Conservation (phyloP, 2,888 invertebrate species). For the Loripinus fragilis region DNA sequence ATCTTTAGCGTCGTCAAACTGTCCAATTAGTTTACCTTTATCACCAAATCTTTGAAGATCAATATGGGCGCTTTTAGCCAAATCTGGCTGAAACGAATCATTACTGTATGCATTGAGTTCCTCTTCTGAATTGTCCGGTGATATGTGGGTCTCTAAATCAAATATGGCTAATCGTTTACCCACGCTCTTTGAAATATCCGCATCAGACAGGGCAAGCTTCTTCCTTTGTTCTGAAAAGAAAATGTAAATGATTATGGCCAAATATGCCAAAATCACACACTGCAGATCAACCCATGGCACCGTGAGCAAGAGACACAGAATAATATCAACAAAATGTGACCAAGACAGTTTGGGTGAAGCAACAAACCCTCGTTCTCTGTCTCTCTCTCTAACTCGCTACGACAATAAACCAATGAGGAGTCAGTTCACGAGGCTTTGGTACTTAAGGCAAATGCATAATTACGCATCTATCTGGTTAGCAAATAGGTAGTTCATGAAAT, state of each 20-base stretch:
- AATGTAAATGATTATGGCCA: too few relatives aligned
- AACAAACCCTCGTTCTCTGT: neutral
- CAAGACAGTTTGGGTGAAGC: too few relatives aligned
- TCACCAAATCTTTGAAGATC: conserved; percentile 48
- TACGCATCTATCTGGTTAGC: too few relatives aligned
- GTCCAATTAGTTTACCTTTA: conserved; percentile 52
- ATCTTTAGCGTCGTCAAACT: conserved; percentile 64
- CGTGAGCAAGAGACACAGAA: too few relatives aligned
- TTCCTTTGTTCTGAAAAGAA: too few relatives aligned
- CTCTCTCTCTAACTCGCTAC: neutral
- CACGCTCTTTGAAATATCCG: neutral
- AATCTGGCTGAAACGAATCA: neutral
- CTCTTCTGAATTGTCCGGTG: neutral
- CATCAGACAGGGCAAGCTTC: neutral
- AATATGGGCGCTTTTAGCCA: neutral
- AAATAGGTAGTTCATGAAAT: too few relatives aligned
- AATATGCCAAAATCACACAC: too few relatives aligned
- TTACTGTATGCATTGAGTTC: neutral
- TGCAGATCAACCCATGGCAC: too few relatives aligned
- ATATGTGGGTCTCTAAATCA: neutral
- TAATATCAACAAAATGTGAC: too few relatives aligned
- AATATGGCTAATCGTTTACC: neutral
- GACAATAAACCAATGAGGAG: too few relatives aligned
- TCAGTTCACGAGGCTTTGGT: too few relatives aligned
- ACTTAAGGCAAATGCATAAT: too few relatives aligned